Evolutionary conservation across 2,888 invertebrate genomes (phyloP).

Genomic region (Drosophila parthenogenetica): DNA sequence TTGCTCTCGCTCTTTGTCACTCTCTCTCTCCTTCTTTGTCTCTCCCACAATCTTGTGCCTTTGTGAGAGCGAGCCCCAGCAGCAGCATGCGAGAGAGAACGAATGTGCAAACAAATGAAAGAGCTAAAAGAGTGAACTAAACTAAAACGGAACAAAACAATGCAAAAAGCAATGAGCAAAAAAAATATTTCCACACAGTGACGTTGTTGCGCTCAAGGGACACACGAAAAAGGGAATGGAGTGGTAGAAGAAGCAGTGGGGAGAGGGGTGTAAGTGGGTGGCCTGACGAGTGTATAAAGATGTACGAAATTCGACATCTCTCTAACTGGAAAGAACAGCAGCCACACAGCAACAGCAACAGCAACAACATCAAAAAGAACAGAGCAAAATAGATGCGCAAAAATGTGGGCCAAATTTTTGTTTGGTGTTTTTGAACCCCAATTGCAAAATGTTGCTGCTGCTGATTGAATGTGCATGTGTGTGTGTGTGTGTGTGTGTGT

Average conservation of each 20-base stretch:
- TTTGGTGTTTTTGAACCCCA: constrained; percentile 35
- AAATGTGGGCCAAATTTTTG: constrained; percentile 66
- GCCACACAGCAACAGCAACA: constrained; percentile 38
- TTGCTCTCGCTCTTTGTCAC: neutral
- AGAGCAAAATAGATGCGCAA: constrained; percentile 52
- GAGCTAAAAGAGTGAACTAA: constrained; percentile 26
- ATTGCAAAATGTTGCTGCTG: constrained; percentile 27
- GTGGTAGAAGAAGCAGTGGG: constrained; percentile 1
- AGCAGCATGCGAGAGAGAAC: neutral
- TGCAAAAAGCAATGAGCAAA: constrained; percentile 42
- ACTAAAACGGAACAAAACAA: constrained; percentile 55
- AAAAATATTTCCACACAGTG: constrained; percentile 45
- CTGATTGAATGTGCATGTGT: constrained; percentile 29
- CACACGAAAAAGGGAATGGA: neutral
- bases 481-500: constrained; percentile 9
- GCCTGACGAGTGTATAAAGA: constrained; percentile 3
- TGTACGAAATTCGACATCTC: constrained; percentile 30
- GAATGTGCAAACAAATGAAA: constrained; percentile 2
- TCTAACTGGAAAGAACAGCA: constrained; percentile 51
- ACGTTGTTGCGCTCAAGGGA: constrained; percentile 31
- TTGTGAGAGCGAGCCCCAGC: neutral
- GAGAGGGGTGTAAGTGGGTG: neutral
- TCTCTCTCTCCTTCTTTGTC: neutral
- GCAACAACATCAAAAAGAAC: constrained; percentile 18
- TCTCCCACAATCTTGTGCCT: no score